Base-by-base conservation (phyloP, 1,140 invertebrate species). In the Aphis craccivora region DNA sequence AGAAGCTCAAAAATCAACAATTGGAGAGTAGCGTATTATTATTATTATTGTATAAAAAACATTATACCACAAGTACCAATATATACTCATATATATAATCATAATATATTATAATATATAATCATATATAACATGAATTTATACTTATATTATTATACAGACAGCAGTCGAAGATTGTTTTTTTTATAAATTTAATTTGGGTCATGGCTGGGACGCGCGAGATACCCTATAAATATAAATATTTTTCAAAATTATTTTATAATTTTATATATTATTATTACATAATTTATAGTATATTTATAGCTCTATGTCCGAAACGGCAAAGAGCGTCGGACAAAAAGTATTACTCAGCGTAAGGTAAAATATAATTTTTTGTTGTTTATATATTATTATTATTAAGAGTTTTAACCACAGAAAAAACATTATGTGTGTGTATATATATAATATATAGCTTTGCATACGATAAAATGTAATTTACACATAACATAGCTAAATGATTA, bases 81-180 rank as follows among this genome's bases (percentile, higher is more conserved):
- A 88, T 7, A 88, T 2, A n/a, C n/a, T 20, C 14, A 43, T 86
- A n/a, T n/a, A n/a, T n/a, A n/a, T n/a, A n/a, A n/a, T n/a, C n/a
- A n/a, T n/a, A n/a, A n/a, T n/a, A n/a, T n/a, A n/a, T n/a, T n/a
- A n/a, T 43, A 84, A 25, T 43, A 45, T 87, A 51, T 53, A 88
- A 25, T 84, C 9, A 43, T 84, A 40, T 3, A 37, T 84, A 40
- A 84, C 4, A 37, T 40, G 83, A 23, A 43, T 51, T 51, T 35
- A 23, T 51, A 87, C 35, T 18, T 51, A 88, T 88, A 88, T 7
- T 53, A 35, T 51, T 35, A 35, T 88, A 88, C 8, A 88, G 20
- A 88, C 87, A 51, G 51, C 87, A 88, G 87, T 88, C 87, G 87
- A 88, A 88, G 87, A 48, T 88, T 35, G 87, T 51, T 88, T 88